Evolutionary conservation across 2,888 invertebrate species (phyloP), one percentile per base, ranked within the genome.

Genomic region (Julus scandinavius): DNA sequence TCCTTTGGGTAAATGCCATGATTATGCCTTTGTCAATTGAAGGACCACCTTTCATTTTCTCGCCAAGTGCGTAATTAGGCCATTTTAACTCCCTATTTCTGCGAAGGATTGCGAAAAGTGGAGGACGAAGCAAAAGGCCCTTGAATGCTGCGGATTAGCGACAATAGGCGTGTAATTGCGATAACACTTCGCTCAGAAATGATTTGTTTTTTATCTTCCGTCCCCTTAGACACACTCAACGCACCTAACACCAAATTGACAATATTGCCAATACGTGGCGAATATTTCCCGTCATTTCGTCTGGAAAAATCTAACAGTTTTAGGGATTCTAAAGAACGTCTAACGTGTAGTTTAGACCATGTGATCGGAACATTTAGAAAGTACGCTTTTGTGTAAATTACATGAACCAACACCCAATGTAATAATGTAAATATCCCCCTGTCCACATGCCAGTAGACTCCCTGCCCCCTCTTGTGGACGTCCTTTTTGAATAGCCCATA

Each of bases 111-210:
- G 7, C 15, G 41, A 20, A 84, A 45, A 45, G 29, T 84, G 41
- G 84, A n/a, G 41, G 49, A 29, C 38, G 40, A 20, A 41, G 85
- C 41, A 85, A 85, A 85, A 85, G 85, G 41, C 49, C 49, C n/a
- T 41, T 85, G 41, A 85, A 85, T 45, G 85, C 41, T 1, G 11
- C 29, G 85, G 49, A 85, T 85, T 45, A 49, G n/a, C 85, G 49
- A 85, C 85, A 85, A 85, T 85, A 49, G 85, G n/a, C 49, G 45
- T 85, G 85, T 85, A 85, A 85, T 85, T 85, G 49, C 85, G 85
- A 85, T 85, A 85, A 85, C 85, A 85, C 85, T 85, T 85, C 20
- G 41, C 72, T 29, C 72, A 6, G 15, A 85, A 85, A 85, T 85
- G 17, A 49, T 49, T 85, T 85, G 41, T 85, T 85, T 85, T 85